Conservation (phyloP, 2,888 invertebrate species). For the Tachina lurida region DNA sequence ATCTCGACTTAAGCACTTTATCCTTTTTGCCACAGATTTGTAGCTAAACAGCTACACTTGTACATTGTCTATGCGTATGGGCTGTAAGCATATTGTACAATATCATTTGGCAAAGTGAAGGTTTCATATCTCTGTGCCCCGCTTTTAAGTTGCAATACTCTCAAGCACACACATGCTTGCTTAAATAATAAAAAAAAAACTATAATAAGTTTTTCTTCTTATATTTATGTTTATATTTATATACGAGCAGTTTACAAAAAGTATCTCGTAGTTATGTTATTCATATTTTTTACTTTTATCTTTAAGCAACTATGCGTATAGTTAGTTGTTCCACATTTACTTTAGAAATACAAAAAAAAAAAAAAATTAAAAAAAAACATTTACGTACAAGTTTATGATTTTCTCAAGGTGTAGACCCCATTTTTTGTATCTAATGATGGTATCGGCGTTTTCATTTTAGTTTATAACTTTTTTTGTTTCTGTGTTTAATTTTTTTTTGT, state of each 20-base stretch:
- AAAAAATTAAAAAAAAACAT: neutral
- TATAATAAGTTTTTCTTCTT: slow-evolving; percentile 3
- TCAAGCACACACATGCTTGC: neutral
- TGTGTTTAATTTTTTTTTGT: slow-evolving; percentile 46
- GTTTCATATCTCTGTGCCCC: slow-evolving; percentile 46
- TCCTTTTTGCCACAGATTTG: too few relatives aligned
- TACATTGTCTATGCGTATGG: neutral
- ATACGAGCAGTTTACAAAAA: slow-evolving; percentile 30
- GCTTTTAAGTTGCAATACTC: slow-evolving; percentile 19
- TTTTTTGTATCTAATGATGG: slow-evolving; percentile 52
- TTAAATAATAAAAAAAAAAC: neutral
- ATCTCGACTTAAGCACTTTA: too few relatives aligned
- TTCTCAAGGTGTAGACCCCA: slow-evolving; percentile 61
- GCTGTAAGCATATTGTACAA: neutral
- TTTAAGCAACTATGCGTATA: slow-evolving; percentile 50
- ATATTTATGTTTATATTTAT: neutral
- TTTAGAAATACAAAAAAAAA: slow-evolving; percentile 3
- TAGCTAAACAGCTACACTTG: neutral
- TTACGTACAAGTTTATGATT: slow-evolving; percentile 43
- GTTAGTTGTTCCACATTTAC: slow-evolving; percentile 20
- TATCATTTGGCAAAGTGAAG: slow-evolving; percentile 66
- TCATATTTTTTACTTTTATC: slow-evolving; percentile 33
- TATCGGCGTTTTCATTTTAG: slow-evolving; percentile 51
- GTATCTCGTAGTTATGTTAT: slow-evolving; percentile 20
- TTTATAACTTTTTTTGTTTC: slow-evolving; percentile 49